Conservation (phyloP, 1,140 invertebrate genomes). For the Anastatus disparis region DNA sequence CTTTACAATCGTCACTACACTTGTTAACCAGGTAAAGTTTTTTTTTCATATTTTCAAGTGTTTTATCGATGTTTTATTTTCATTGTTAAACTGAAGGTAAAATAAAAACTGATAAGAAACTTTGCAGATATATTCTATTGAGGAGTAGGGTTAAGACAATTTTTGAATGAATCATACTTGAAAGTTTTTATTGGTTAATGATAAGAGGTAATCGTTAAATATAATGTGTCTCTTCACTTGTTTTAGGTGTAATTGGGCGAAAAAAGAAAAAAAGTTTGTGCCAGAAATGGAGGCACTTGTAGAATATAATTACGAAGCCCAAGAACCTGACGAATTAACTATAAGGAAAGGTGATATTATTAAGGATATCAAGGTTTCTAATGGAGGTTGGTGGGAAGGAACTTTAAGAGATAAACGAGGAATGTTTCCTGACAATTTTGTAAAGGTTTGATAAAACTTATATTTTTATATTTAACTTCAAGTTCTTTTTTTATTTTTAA, state of each 20-base stretch:
- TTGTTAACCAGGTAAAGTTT: no score
- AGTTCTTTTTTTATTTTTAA: constrained; percentile 10
- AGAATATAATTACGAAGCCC: constrained; percentile 83
- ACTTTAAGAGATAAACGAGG: constrained; percentile 88
- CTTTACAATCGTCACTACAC: no score
- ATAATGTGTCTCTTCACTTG: neutral
- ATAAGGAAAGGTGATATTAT: constrained; percentile 91
- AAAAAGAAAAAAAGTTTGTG: neutral
- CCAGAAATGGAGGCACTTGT: constrained; percentile 76
- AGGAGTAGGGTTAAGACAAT: neutral
- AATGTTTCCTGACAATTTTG: constrained; percentile 98
- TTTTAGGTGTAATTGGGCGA: constrained; percentile 5
- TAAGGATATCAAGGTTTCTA: constrained; percentile 82
- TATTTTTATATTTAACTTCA: no score
- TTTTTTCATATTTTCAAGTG: no score
- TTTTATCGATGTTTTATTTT: no score
- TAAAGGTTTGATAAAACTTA: constrained; percentile 71
- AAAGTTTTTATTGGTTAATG: neutral
- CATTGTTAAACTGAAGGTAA: no score
- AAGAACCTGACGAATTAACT: constrained; percentile 85
- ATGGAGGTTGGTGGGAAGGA: constrained; percentile 97
- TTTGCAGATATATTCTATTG: no score
- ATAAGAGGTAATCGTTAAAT: neutral
- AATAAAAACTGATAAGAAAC: no score
- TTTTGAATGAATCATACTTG: constrained; percentile 15